Conservation (phyloP, 2,797 vertebrate species). For the Cetoscarus ocellatus region DNA sequence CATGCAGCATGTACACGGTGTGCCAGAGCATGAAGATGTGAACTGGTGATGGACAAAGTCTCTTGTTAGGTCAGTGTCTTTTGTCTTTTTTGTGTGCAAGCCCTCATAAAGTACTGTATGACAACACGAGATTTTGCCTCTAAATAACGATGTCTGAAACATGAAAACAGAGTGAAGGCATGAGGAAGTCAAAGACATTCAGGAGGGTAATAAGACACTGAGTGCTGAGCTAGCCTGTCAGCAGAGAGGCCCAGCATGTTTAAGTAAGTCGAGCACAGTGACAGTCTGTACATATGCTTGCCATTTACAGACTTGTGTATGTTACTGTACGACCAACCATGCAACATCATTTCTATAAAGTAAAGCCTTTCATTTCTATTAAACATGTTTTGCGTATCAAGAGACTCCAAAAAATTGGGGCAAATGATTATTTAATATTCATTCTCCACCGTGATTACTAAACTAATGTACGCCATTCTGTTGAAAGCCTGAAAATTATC, state of each 20-base stretch:
- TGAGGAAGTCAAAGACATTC: conserved; percentile 19
- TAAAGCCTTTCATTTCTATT: no score
- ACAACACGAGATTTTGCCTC: not conserved
- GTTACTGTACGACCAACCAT: not conserved
- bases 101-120: not conserved
- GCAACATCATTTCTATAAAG: no score
- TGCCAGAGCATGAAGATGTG: conserved; percentile 3
- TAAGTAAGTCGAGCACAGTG: conserved; percentile 46
- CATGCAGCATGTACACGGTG: no score
- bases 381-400: no score
- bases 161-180: conserved; percentile 1
- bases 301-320: conserved; percentile 22
- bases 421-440: no score
- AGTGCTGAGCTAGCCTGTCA: conserved; percentile 54
- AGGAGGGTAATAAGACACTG: conserved; percentile 61
- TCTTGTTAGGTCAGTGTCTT: not conserved
- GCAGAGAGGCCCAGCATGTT: conserved; percentile 50
- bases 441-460: no score
- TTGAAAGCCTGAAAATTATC: no score
- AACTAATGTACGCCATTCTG: no score
- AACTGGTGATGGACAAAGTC: not conserved
- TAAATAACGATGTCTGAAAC: not conserved
- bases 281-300: conserved; percentile 11
- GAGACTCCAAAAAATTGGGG: no score
- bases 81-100: not conserved